A percentile compares a stretch with the other conserved stretches of the same genome.
These are phyloP conservation scores for Catocala nupta DNA, from an alignment of 2,888 invertebrate species.

Conservation along the genomic window DNA sequence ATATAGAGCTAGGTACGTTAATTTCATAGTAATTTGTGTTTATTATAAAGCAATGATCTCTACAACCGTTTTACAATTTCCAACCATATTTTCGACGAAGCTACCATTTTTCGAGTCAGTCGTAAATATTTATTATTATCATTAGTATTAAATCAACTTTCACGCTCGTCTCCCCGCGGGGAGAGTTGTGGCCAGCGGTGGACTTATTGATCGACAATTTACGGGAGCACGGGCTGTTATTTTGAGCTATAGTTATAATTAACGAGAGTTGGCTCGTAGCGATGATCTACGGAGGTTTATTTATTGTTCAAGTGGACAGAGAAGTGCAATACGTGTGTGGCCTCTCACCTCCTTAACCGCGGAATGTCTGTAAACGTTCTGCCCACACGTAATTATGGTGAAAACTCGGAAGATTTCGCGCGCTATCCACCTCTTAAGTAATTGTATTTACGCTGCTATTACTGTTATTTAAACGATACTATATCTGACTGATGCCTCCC, in stretches of 20 bases:
- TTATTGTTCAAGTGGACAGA: constrained; percentile 20
- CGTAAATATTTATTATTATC: too few relatives aligned
- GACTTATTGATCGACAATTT: constrained; percentile 21
- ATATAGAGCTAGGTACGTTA: too few relatives aligned
- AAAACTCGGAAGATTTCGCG: constrained; percentile 41
- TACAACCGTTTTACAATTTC: too few relatives aligned
- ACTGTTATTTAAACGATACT: constrained; percentile 28
- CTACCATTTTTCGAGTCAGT: too few relatives aligned
- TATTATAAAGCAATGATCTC: too few relatives aligned
- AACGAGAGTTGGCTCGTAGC: constrained; percentile 18
- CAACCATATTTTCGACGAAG: too few relatives aligned
- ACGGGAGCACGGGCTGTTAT: constrained; percentile 20
- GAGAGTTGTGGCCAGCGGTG: constrained; percentile 10
- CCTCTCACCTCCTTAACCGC: constrained; percentile 40
- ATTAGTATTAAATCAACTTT: constrained; percentile 5
- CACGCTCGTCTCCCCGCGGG: not conserved
- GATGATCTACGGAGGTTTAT: constrained; percentile 29
- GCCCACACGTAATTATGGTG: constrained; percentile 36
- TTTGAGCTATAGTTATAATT: constrained; percentile 23
- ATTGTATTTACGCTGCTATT: constrained; percentile 37
- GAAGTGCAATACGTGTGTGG: constrained; percentile 48
- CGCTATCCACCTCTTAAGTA: constrained; percentile 34
- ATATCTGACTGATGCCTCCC: constrained; percentile 5
- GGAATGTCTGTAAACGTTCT: constrained; percentile 35
- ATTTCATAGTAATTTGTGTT: too few relatives aligned